Percentiles rank a stretch among this genome's conserved stretches.
phyloP scores from a whole-genome alignment of 2,888 invertebrate genomes.

The Ophioninae sp. region DNA sequence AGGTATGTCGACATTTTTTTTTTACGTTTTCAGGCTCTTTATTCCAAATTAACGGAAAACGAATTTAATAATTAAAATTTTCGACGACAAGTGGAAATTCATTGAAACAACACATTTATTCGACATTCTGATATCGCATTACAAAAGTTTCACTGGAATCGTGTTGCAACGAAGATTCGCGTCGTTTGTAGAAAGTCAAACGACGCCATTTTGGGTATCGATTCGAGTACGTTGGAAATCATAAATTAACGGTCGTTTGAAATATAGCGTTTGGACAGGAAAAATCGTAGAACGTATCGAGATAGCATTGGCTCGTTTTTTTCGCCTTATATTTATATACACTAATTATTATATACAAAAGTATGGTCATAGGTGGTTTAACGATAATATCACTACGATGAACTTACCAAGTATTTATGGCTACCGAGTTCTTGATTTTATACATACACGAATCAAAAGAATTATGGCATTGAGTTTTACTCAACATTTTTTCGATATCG shows the following conservation, averaged over 20 bases:
- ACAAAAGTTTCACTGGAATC: not conserved
- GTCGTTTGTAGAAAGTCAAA: not conserved
- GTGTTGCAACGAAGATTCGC: not conserved
- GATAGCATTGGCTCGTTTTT: not conserved
- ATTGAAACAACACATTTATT: not conserved
- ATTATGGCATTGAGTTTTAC: not conserved
- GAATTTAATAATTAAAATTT: not conserved
- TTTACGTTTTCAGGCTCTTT: too few relatives aligned
- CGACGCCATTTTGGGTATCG: not conserved
- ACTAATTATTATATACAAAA: slow-evolving; percentile 69
- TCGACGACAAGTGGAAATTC: not conserved
- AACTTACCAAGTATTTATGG: slow-evolving; percentile 65
- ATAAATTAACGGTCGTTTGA: not conserved
- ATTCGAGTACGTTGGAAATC: not conserved
- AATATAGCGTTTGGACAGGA: not conserved
- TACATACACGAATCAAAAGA: not conserved
- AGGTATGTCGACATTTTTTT: too few relatives aligned
- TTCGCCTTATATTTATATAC: slow-evolving; percentile 64
- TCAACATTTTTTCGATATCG: not conserved
- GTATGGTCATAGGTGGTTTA: slow-evolving; percentile 66
- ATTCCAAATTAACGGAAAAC: too few relatives aligned
- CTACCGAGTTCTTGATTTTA: slow-evolving; percentile 53
- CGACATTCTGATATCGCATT: not conserved
- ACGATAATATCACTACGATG: slow-evolving; percentile 74
- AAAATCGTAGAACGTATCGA: slow-evolving; percentile 24